These are phyloP conservation scores for Cyphomyrmex costatus DNA, from an alignment of 1,140 invertebrate species.

Conservation along the genomic window DNA sequence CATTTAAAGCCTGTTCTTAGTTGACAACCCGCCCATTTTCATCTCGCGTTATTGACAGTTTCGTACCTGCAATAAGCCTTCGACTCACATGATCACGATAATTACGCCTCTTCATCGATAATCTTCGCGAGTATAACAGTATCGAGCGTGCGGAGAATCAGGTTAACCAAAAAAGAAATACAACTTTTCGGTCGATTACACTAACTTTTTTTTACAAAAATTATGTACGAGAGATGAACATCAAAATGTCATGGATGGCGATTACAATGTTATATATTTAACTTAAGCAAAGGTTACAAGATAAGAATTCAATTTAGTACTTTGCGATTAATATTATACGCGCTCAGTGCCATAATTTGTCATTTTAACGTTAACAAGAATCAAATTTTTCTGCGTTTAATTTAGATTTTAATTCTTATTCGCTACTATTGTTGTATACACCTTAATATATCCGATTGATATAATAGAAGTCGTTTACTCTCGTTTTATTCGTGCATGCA, in stretches of 20 bases:
- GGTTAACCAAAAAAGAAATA: constrained; percentile 24
- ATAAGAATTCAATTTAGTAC: not conserved
- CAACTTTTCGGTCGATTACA: not conserved
- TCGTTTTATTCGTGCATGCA: not conserved
- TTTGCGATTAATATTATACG: not conserved
- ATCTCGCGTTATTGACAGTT: constrained; percentile 38
- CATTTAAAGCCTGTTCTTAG: constrained; percentile 33
- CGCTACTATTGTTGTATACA: not conserved
- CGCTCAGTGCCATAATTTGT: not conserved
- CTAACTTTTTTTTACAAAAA: not conserved
- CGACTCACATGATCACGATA: constrained; percentile 12
- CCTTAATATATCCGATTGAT: not conserved
- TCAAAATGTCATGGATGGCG: not conserved
- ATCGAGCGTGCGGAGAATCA: constrained; percentile 25
- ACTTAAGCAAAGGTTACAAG: not conserved
- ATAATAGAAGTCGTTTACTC: constrained; percentile 11
- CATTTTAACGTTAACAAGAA: not conserved
- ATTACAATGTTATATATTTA: not conserved
- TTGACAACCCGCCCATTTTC: constrained; percentile 38
- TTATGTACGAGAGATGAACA: not conserved
- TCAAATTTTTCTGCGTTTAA: not conserved
- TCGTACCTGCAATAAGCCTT: constrained; percentile 1
- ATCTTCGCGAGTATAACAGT: constrained; percentile 16
- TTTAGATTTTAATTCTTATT: not conserved
- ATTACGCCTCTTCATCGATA: constrained; percentile 42